Evolutionary conservation across 2,888 invertebrate species (phyloP).

Genomic region (Unio pictorum): DNA sequence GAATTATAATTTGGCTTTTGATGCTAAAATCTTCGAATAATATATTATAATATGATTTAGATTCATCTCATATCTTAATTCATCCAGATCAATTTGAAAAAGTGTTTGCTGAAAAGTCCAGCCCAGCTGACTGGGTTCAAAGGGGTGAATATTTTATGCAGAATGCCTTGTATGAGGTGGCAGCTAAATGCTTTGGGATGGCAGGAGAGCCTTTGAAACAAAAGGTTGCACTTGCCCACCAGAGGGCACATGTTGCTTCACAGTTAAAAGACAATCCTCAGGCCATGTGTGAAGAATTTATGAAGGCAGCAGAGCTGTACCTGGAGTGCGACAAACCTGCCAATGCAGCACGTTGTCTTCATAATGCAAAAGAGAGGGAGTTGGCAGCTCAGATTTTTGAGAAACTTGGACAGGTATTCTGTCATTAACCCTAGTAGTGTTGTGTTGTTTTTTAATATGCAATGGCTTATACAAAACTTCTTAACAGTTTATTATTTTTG

Average conservation of each 20-base stretch:
- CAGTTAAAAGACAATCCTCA: slow-evolving; percentile 44
- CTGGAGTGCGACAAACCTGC: slow-evolving; percentile 42
- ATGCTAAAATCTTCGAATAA: no score
- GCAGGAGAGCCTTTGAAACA: slow-evolving; percentile 43
- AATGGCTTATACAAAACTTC: no score
- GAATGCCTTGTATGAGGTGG: slow-evolving; percentile 55
- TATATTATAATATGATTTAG: no score
- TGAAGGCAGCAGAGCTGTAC: slow-evolving; percentile 50
- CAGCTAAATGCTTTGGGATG: slow-evolving; percentile 59
- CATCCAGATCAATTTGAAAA: slow-evolving; percentile 28
- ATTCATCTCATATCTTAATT: no score
- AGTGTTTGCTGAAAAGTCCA: slow-evolving; percentile 60
- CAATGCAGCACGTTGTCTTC: slow-evolving; percentile 52
- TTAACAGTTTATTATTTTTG: no score
- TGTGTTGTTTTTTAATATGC: no score
- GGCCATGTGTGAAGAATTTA: slow-evolving; percentile 51
- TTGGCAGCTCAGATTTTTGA: slow-evolving; percentile 50
- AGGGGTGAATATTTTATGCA: slow-evolving; percentile 60
- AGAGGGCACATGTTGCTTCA: slow-evolving; percentile 46
- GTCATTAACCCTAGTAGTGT: no score
- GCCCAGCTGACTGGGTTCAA: slow-evolving; percentile 49
- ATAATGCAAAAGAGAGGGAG: slow-evolving; percentile 49
- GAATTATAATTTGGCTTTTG: no score
- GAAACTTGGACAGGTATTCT: slow-evolving; percentile 48
- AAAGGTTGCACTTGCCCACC: slow-evolving; percentile 55